These are phyloP conservation scores for Sepiola atlantica DNA, from an alignment of 2,888 invertebrate genomes.

Conservation along the genomic window DNA sequence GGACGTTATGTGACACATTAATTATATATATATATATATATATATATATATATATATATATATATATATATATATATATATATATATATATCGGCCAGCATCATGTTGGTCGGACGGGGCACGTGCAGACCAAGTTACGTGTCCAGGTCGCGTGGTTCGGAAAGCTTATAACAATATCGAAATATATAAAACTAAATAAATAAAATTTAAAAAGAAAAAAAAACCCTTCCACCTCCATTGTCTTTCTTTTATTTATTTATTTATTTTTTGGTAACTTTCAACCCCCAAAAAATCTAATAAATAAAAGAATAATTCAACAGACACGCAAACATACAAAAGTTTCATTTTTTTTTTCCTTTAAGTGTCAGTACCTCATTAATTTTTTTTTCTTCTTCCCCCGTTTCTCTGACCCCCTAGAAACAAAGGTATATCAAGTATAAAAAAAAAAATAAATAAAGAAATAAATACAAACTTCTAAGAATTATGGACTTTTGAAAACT, in stretches of 20 bases:
- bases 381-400: neutral
- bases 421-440: neutral
- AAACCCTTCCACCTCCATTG: too few species aligned
- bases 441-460: too few species aligned
- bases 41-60: too few species aligned
- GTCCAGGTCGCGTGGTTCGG: neutral
- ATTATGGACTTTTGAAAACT: too few species aligned
- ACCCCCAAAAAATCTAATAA: neutral
- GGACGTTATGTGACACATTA: neutral
- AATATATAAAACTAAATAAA: neutral
- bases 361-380: neutral
- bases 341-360: neutral
- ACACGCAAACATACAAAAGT: neutral
- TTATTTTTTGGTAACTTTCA: too few species aligned
- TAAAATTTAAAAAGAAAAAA: neutral
- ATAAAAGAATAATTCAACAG: neutral
- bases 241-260: too few species aligned
- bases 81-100: neutral
- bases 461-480: too few species aligned
- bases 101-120: neutral
- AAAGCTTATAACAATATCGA: neutral
- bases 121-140: constrained; percentile 36
- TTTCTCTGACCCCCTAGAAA: neutral
- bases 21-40: neutral
- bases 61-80: too few species aligned